Base-by-base conservation (phyloP, 2,888 invertebrate species). In the Ferdinandea cuprea region DNA sequence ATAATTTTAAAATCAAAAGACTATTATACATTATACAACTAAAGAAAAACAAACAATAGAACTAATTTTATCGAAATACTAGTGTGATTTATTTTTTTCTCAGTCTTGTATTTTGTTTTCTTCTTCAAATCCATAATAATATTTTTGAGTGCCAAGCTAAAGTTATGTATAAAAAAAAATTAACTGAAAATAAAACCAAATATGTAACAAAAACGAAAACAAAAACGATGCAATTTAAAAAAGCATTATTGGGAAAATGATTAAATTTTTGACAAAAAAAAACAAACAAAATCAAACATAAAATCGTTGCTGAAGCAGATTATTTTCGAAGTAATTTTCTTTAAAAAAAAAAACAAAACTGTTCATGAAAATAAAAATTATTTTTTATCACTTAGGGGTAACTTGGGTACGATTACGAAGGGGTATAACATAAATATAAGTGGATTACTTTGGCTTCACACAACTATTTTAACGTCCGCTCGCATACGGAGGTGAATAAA, bases 71-170 rank as follows among this genome's bases (percentile, higher is more conserved):
- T 66, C 71, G 63, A 56, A 48, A 50, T 68, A 74, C 44, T 48
- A 56, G 7, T 52, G 35, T 61, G n/a, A 42, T 71, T 71, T 61
- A 9, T n/a, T n/a, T 7, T 58, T 37, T 69, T 59, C 46, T 52
- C 25, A 71, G 40, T 69, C 63, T 68, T 65, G 25, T 61, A 37
- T 83, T 77, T 48, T 78, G 44, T 74, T 28, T 61, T 66, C 48
- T 50, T 74, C 28, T 61, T 66, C 48, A 66, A 78, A 78, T 66
- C 84, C 79, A 85, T 84, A 80, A 85, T 15, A 54, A 83, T 78
- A 73, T 78, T 78, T 89, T 89, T 89, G 88, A 89, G 89, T 89
- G 89, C 89, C 89, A 89, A 89, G 89, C 89, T 90, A 89, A 83
- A 73, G 69, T 85, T 76, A 71, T 84, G 66, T 15, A 61, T 17